These are phyloP conservation scores for Ennomos fuscantarius DNA, from an alignment of 2,888 invertebrate genomes.

Conservation along the genomic window DNA sequence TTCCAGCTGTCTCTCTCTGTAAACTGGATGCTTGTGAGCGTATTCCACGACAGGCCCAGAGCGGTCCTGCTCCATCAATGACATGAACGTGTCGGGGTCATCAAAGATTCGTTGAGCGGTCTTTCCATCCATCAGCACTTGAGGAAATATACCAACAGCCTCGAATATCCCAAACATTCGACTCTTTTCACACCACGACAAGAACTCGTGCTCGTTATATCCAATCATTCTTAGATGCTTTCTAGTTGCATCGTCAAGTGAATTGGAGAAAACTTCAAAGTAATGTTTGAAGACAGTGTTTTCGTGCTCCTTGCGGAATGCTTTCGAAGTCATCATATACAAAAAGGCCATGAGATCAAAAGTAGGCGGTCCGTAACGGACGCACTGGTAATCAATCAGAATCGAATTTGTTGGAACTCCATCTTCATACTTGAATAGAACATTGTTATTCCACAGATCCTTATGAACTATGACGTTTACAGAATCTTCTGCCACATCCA, in stretches of 20 bases:
- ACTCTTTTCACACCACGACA: slow-evolving; percentile 50
- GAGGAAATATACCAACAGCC: slow-evolving; percentile 47
- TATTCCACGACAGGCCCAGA: slow-evolving; percentile 50
- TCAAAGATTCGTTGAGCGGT: slow-evolving; percentile 50
- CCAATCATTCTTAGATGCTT: slow-evolving; percentile 48
- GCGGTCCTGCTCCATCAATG: slow-evolving; percentile 45
- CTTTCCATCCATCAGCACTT: slow-evolving; percentile 51
- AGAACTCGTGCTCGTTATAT: slow-evolving; percentile 48
- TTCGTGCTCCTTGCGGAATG: slow-evolving; percentile 59
- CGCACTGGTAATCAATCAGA: slow-evolving; percentile 69
- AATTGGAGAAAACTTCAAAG: slow-evolving; percentile 52
- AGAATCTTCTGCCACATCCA: slow-evolving; percentile 53
- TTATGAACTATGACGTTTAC: slow-evolving; percentile 69
- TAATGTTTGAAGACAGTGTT: slow-evolving; percentile 54
- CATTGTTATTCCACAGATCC: slow-evolving; percentile 73
- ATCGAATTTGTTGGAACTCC: slow-evolving; percentile 57
- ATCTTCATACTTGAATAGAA: slow-evolving; percentile 65
- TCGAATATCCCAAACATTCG: slow-evolving; percentile 52
- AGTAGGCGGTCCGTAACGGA: slow-evolving; percentile 68
- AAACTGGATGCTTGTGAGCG: slow-evolving; percentile 42
- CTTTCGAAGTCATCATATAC: slow-evolving; percentile 59
- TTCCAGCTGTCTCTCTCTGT: slow-evolving; percentile 53
- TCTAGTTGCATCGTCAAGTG: slow-evolving; percentile 49
- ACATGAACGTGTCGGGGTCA: slow-evolving; percentile 51
- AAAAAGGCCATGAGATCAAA: slow-evolving; percentile 66